Evolutionary conservation across 2,113 vertebrate genomes (phyloP), one percentile per base, ranked within the genome.

Genomic region (Aldabrachelys gigantea): DNA sequence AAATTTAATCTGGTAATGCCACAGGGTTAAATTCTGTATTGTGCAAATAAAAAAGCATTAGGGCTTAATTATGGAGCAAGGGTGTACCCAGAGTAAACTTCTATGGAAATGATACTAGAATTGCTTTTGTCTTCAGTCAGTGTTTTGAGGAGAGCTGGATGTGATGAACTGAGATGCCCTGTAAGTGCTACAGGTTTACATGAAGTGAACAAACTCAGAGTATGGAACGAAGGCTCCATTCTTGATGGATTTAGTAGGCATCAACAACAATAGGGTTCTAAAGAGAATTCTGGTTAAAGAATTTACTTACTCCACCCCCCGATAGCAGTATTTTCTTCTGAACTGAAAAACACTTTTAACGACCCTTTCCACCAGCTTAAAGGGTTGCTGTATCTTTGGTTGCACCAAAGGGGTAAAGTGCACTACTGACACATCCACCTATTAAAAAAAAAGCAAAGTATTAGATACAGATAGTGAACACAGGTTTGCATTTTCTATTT

Each of bases 381-480:
- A 99, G 0, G 99, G 99, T 96, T 99, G 99, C 95, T 99, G 87
- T 95, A 99, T 99, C 97, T 97, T 98, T 53, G 99, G 99, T 85
- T 98, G 94, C 78, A 98, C 96, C 97, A 99, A 96, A 3, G 99
- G 99, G 21, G 98, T 99, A 97, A 99, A 99, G 97, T 98, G 99
- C 38, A 99, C 99, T 85, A 99, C 98, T 27, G 99, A 99, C 79
- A 99, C 99, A 6, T 99, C 99, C 97, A 99, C 99, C 99, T 99
- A 79, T 8, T 41, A 41, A 44, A 92, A 17, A 29, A 10, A 92
- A 94, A 89, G 27, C 90, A 82, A 76, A 72, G 87, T 10, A 89
- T 29, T 54, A 52, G 59, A 41, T 31, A 87, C 16, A 49, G 22
- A 41, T 7, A 41, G 10, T 49, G n/a, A 57, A 80, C 6, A 69